Evolutionary conservation across 1,140 invertebrate genomes (phyloP), one percentile per base, ranked within the genome.

Genomic region (Micrasema minimum): DNA sequence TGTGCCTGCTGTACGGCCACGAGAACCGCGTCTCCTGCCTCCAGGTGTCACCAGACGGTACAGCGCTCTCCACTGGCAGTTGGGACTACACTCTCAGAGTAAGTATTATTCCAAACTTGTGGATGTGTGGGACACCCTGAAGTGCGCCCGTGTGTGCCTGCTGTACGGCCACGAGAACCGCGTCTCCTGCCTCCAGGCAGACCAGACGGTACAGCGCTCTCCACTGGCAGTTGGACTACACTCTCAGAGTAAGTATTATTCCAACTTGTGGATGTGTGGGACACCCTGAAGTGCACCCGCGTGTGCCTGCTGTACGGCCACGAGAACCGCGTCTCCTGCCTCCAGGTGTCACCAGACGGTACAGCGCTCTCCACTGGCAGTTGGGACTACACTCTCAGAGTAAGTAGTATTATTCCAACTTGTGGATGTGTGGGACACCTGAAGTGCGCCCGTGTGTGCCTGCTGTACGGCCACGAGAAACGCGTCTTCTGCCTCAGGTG

Each of bases 131-230:
- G 98, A 99, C 85, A 96, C 96, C 14, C 83, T 99, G 31, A 99
- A 99, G 80, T 97, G 92, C 79, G 89, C 90, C 59, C 87, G 98
- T 66, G 90, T 98, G 12, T 92, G 92, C 78, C 90, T 99, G 69
- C 85, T 99, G 22, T 98, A 98, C 80, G 97, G 97, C 0, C 98
- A 99, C 84, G 98, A 99, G 85, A 99, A 99, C 83, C 87, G 97
- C 77, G 95, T 99, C 18, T 96, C 96, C 65, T 96, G 94, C 86
- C 86, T 99, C 55, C 92, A 94, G 82, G 92, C 97, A n/a, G 96
- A 53, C 97, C 97, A 26, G 98, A 99, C 88, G 98, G 98, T 69
- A 98, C 97, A 62, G 96, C 97, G 51, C 88, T 99, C 7, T 96
- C 95, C 75, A 99, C 98, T 48, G 96, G 96, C 61, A 98, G 96